Percentiles rank a stretch among this genome's conserved stretches.
These are phyloP conservation scores for Drosophila lacertosa DNA, from an alignment of 1,140 invertebrate genomes.

Conservation along the genomic window DNA sequence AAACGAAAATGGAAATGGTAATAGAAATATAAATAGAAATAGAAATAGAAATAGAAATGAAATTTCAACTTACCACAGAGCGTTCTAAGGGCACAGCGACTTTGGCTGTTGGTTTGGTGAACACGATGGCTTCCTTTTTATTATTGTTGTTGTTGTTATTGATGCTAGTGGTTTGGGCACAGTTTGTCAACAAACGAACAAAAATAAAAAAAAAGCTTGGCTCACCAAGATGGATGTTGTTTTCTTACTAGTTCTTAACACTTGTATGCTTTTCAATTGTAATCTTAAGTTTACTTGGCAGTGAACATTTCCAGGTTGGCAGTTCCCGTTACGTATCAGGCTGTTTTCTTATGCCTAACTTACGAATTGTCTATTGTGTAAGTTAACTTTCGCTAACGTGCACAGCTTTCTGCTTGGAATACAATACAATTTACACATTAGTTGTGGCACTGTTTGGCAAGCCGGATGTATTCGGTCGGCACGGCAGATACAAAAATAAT, in stretches of 20 bases:
- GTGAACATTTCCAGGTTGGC: conserved; percentile 50
- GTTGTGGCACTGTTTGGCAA: background rate
- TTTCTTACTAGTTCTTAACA: conserved; percentile 8
- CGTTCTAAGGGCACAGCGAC: conserved; percentile 8
- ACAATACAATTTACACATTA: conserved; percentile 53
- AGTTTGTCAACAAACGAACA: background rate
- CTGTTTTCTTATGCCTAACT: background rate
- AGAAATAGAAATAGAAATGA: conserved; percentile 58
- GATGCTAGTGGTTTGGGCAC: background rate
- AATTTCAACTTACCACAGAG: conserved; percentile 74
- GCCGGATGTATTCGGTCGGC: background rate
- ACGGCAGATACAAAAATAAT: background rate
- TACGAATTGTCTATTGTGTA: too few species aligned
- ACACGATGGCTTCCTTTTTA: conserved; percentile 28
- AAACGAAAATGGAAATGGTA: too few species aligned
- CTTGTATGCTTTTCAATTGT: background rate
- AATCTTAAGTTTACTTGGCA: conserved; percentile 30
- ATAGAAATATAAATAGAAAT: too few species aligned
- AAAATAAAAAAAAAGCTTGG: background rate
- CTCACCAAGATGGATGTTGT: background rate
- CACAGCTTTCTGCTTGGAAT: background rate
- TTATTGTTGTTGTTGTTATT: conserved; percentile 2
- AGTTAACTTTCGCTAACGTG: too few species aligned
- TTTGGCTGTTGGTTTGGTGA: conserved; percentile 37
- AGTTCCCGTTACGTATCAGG: conserved; percentile 32